phyloP scores from a whole-genome alignment of 2,888 invertebrate species.

The Hecatera dysodea region DNA sequence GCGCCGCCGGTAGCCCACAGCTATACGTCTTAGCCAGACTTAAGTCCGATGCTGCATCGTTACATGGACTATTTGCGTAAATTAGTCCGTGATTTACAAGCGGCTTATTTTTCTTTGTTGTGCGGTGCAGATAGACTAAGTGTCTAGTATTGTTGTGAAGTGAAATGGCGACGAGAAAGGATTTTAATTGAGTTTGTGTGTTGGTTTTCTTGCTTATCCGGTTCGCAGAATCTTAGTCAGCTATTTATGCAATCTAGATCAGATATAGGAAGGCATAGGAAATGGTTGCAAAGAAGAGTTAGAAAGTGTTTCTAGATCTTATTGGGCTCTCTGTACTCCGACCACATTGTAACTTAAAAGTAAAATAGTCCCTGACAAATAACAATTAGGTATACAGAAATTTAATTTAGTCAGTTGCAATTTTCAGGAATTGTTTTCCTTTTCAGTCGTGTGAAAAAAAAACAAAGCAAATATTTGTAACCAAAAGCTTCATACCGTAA shows the following conservation, averaged over 20 bases:
- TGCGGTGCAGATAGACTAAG: conserved; percentile 50
- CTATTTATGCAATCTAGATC: neutral
- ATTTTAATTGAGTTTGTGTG: conserved; percentile 42
- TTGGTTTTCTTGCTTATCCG: neutral
- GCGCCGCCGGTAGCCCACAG: conserved; percentile 50
- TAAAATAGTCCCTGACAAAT: no score
- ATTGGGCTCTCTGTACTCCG: no score
- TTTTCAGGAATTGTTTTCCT: neutral
- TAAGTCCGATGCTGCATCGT: conserved; percentile 51
- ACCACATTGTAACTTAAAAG: no score
- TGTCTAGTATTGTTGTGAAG: conserved; percentile 39
- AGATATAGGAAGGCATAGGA: neutral
- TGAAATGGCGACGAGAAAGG: conserved; percentile 24
- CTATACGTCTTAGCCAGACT: conserved; percentile 64
- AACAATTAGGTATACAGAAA: no score
- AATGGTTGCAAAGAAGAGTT: no score
- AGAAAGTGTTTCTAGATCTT: neutral
- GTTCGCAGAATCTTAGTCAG: neutral
- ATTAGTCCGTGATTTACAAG: conserved; percentile 66
- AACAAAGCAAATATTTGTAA: neutral
- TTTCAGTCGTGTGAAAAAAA: neutral
- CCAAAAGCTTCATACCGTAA: neutral
- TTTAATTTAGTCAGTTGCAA: no score
- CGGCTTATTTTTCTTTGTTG: conserved; percentile 52
- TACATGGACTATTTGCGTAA: conserved; percentile 68